A percentile compares a stretch with the other conserved stretches of the same genome.
Evolutionary conservation across 2,797 vertebrate genomes (phyloP).

Genomic region (Acropternis orthonyx): DNA sequence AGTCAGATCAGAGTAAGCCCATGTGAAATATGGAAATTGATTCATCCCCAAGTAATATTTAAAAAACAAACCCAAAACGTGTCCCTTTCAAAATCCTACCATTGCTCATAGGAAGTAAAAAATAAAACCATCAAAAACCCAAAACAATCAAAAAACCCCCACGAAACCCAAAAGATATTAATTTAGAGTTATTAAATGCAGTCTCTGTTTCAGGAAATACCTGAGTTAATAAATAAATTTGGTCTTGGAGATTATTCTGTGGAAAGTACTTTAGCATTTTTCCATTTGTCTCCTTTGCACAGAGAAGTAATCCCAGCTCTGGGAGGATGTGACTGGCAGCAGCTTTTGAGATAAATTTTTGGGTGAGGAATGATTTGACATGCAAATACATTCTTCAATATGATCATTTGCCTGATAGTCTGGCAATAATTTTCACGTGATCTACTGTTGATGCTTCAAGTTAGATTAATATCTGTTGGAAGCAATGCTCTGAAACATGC

Average conservation of each 20-base stretch:
- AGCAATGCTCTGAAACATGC: background rate
- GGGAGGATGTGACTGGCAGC: background rate
- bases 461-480: slow-evolving; percentile 8
- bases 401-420: background rate
- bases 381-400: background rate
- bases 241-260: background rate
- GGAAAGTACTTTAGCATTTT: background rate
- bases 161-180: background rate
- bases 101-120: background rate
- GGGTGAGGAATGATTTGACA: background rate
- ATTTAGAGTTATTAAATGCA: background rate
- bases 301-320: background rate
- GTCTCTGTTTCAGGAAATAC: background rate
- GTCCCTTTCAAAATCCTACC: background rate
- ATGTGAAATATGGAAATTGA: background rate
- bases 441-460: background rate
- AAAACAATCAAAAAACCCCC: too few species aligned
- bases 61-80: background rate
- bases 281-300: background rate
- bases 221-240: background rate
- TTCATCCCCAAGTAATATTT: background rate
- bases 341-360: background rate
- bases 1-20: background rate
- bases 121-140: background rate
- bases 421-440: background rate